Base-by-base conservation (phyloP, 2,888 invertebrate species). In the Rugalucina vietnamica region DNA sequence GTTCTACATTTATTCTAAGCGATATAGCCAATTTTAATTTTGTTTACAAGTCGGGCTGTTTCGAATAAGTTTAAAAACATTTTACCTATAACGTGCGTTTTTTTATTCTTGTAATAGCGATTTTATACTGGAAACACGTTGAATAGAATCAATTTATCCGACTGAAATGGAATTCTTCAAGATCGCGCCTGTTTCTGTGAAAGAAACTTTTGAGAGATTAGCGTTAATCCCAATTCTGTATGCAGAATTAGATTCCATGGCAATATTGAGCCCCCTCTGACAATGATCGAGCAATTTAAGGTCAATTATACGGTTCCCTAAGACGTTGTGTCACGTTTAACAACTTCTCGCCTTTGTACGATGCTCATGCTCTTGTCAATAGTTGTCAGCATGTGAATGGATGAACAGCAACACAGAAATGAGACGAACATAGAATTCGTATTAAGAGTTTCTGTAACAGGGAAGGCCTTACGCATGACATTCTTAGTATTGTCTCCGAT, bases 301-400 rank as follows among this genome's bases (percentile, higher is more conserved):
- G 75, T 74, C 85, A 82, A 82, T 81, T 86, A 82, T 73, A 80
- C 77, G 78, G 77, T 75, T 71, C 34, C 65, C 24, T 65, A 34
- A 34, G 65, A 65, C 24, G 21, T 21, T 5, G 24, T 32, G 65
- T 65, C 65, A 34, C 65, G 65, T 65, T 34, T 29, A 65, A 65
- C 65, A 65, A 65, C 21, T 24, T 65, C 65, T 34, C 5, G 34
- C 65, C 18, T 65, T 65, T 65, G 29, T 65, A 65, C 3, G 34
- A 65, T 27, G 3, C 65, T 65, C 65, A 65, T 34, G 65, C 32
- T 1, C 34, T 65, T 65, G 65, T 65, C 65, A 65, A 21, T 3
- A 21, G 34, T 21, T 65, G 34, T 65, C 65, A 65, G 43, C 8
- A 12, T 18, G 8, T 43, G 43, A 43, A 43, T 43, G 43, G 43